A percentile compares a stretch with the other conserved stretches of the same genome.
Evolutionary conservation across 2,113 vertebrate species (phyloP).

Genomic region (Percina caprodes): DNA sequence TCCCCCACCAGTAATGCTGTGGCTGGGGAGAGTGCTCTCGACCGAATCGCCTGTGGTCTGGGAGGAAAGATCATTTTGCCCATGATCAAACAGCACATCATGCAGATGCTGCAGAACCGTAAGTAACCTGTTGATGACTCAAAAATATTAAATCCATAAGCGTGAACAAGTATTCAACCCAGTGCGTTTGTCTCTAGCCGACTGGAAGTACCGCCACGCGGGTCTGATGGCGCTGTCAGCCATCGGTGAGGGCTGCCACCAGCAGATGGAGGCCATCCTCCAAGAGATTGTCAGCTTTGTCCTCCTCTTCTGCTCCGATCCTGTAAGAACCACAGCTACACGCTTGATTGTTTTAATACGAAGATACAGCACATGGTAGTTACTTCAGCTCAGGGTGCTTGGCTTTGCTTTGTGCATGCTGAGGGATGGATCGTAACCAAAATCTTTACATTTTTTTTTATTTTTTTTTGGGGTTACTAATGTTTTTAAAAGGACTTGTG

Average conservation of each 20-base stretch:
- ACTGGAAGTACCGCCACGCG: conserved; percentile 98
- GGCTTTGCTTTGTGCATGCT: no score
- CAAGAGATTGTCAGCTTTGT: conserved; percentile 97
- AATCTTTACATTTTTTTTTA: no score
- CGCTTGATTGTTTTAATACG: not conserved
- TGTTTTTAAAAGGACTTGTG: no score
- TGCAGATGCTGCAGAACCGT: conserved; percentile 99
- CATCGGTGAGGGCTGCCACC: conserved; percentile 98
- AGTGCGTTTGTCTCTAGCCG: conserved; percentile 80
- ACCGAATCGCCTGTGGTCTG: conserved; percentile 97
- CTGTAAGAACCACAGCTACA: conserved; percentile 83
- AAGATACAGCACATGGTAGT: not conserved
- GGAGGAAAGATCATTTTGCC: conserved; percentile 97
- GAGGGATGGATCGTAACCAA: no score
- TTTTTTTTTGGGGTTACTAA: no score
- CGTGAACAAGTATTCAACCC: not conserved
- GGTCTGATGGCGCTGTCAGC: conserved; percentile 98
- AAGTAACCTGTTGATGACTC: conserved; percentile 70
- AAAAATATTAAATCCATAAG: not conserved
- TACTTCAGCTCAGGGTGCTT: not conserved
- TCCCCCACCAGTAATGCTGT: conserved; percentile 90
- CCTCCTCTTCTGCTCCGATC: conserved; percentile 94
- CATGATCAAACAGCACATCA: conserved; percentile 99
- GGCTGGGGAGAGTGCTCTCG: conserved; percentile 96
- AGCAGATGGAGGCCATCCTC: conserved; percentile 98